Evolutionary conservation across 2,113 vertebrate genomes (phyloP).

Genomic region (Leptosomus discolor): DNA sequence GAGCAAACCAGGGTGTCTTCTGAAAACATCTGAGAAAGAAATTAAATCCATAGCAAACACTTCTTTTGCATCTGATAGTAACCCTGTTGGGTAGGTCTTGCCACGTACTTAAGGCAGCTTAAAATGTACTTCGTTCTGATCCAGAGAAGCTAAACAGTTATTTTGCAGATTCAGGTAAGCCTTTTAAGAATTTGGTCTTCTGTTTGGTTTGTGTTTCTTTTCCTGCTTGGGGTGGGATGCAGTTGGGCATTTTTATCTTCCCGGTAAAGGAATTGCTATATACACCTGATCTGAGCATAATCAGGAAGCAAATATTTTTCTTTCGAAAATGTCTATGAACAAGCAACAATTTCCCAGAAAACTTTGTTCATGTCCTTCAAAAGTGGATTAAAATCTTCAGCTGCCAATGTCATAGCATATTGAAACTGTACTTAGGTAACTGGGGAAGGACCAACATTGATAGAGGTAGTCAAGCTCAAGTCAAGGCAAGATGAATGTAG

Average conservation of each 20-base stretch:
- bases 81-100: not conserved
- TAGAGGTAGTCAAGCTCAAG: not conserved
- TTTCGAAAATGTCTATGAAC: not conserved
- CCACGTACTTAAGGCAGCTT: not conserved
- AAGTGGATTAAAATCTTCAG: not conserved
- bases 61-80: not conserved
- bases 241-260: not conserved
- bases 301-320: not conserved
- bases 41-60: not conserved
- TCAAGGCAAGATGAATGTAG: not conserved
- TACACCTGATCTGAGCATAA: not conserved
- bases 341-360: not conserved
- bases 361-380: not conserved
- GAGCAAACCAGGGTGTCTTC: not conserved
- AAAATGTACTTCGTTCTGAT: not conserved
- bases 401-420: not conserved
- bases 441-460: not conserved
- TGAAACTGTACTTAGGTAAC: not conserved
- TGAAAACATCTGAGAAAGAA: not conserved
- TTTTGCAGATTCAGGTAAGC: not conserved
- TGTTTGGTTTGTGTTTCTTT: too few relatives aligned
- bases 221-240: not conserved
- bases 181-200: not conserved
- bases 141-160: not conserved
- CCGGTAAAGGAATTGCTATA: not conserved